Conservation (phyloP, 1,140 invertebrate genomes). For the Drosophila ananassae region DNA sequence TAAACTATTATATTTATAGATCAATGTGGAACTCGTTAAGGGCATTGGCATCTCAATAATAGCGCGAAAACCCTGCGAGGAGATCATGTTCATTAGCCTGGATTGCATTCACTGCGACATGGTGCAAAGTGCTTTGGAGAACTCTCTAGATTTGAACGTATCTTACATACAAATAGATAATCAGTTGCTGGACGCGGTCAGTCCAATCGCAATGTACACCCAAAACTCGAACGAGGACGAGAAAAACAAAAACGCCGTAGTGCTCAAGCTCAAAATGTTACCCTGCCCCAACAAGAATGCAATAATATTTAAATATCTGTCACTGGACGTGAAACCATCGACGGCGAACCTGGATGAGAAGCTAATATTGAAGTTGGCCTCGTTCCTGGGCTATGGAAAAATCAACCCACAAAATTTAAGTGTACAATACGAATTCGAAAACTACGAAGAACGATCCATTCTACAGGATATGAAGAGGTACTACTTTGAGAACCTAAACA, state of each 20-base stretch:
- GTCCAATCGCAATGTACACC: slow-evolving; percentile 92
- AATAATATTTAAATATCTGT: slow-evolving; percentile 91
- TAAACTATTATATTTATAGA: slow-evolving; percentile 41
- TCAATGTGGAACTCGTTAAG: slow-evolving; percentile 72
- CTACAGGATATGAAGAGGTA: slow-evolving; percentile 92
- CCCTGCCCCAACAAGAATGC: slow-evolving; percentile 90
- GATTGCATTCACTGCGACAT: slow-evolving; percentile 89
- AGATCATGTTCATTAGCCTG: slow-evolving; percentile 93
- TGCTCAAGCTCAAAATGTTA: slow-evolving; percentile 88
- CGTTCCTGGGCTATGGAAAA: slow-evolving; percentile 87
- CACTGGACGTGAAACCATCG: slow-evolving; percentile 92
- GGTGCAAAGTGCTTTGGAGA: slow-evolving; percentile 85
- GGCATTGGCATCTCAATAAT: slow-evolving; percentile 94
- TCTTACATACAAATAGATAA: slow-evolving; percentile 95
- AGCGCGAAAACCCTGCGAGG: slow-evolving; percentile 91
- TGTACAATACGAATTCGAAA: slow-evolving; percentile 58
- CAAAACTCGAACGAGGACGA: slow-evolving; percentile 76
- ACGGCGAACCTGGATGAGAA: slow-evolving; percentile 94
- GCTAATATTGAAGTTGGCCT: slow-evolving; percentile 92
- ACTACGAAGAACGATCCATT: slow-evolving; percentile 91
- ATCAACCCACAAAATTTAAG: slow-evolving; percentile 61
- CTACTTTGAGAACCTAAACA: slow-evolving; percentile 94
- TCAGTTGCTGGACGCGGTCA: slow-evolving; percentile 93
- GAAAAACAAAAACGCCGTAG: slow-evolving; percentile 86
- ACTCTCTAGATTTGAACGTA: slow-evolving; percentile 90